These are phyloP conservation scores for Cynopterus sphinx DNA, from an alignment of 2,797 vertebrate species.

Conservation along the genomic window DNA sequence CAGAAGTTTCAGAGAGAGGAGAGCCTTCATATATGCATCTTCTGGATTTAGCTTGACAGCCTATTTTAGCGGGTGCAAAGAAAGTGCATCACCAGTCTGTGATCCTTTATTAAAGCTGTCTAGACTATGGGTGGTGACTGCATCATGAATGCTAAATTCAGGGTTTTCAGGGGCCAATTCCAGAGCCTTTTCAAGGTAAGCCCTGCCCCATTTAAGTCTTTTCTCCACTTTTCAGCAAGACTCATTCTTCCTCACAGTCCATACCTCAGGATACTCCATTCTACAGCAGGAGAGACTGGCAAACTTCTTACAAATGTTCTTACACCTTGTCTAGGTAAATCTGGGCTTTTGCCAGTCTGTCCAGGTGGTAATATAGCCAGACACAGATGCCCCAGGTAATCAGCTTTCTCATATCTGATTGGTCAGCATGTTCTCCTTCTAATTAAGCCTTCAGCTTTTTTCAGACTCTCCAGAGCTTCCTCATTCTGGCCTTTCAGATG, in stretches of 20 bases:
- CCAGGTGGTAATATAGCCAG: slow-evolving; percentile 87
- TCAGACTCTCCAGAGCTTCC: slow-evolving; percentile 82
- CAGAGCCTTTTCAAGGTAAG: slow-evolving; percentile 86
- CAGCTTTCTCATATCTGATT: slow-evolving; percentile 78
- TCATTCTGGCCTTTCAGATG: slow-evolving; percentile 80
- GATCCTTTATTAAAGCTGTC: accelerated
- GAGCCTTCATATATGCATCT: slow-evolving; percentile 74
- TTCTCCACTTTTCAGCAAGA: slow-evolving; percentile 82
- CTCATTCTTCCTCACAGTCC: slow-evolving; percentile 87
- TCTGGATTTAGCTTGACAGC: slow-evolving; percentile 82
- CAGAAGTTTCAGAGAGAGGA: slow-evolving; percentile 85
- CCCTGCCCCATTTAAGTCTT: slow-evolving; percentile 81
- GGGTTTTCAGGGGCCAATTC: slow-evolving; percentile 80
- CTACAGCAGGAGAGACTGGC: slow-evolving; percentile 34
- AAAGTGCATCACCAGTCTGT: accelerated
- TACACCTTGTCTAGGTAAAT: slow-evolving; percentile 83
- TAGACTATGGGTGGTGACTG: slow-evolving; percentile 78
- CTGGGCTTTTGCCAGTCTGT: slow-evolving; percentile 78
- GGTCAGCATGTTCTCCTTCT: slow-evolving; percentile 39
- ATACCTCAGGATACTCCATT: slow-evolving; percentile 81
- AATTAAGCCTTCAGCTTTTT: slow-evolving; percentile 80
- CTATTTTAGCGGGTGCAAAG: slow-evolving; percentile 73
- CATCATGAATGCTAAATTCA: slow-evolving; percentile 85
- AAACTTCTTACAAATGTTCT: slow-evolving; percentile 69
- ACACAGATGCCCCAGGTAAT: slow-evolving; percentile 88